Percentiles rank a stretch among this genome's conserved stretches.
These are phyloP conservation scores for Rhabdomys dilectus DNA, from an alignment of 2,113 vertebrate species.

Conservation along the genomic window DNA sequence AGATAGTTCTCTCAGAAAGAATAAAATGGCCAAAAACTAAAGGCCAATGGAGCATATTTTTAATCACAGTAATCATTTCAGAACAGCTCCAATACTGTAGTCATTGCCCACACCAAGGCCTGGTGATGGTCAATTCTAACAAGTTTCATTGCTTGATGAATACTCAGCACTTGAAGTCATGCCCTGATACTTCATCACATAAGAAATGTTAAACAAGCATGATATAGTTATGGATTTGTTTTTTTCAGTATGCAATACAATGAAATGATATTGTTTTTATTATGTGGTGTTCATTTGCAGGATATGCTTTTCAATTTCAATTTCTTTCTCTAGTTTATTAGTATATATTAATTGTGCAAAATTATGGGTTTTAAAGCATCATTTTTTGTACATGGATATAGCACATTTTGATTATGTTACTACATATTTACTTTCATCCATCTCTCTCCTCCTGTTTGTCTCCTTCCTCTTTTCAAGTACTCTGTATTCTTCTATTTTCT, in stretches of 20 bases:
- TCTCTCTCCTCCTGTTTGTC: neutral
- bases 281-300: neutral
- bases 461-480: neutral
- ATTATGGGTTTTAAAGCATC: neutral
- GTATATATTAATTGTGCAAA: neutral
- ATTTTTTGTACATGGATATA: neutral
- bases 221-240: neutral
- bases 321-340: neutral
- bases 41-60: neutral
- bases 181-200: neutral
- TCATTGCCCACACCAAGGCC: neutral
- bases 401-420: neutral
- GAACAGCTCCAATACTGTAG: neutral
- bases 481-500: neutral
- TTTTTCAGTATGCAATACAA: neutral
- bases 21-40: neutral
- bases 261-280: conserved; percentile 29
- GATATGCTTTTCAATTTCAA: neutral
- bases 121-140: neutral
- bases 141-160: neutral
- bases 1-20: conserved; percentile 12
- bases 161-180: neutral
- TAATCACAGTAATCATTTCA: neutral
- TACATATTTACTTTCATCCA: neutral
- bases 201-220: neutral